A percentile compares a stretch with the other conserved stretches of the same genome.
phyloP scores from a whole-genome alignment of 2,888 invertebrate species.

The Oligia strigilis region DNA sequence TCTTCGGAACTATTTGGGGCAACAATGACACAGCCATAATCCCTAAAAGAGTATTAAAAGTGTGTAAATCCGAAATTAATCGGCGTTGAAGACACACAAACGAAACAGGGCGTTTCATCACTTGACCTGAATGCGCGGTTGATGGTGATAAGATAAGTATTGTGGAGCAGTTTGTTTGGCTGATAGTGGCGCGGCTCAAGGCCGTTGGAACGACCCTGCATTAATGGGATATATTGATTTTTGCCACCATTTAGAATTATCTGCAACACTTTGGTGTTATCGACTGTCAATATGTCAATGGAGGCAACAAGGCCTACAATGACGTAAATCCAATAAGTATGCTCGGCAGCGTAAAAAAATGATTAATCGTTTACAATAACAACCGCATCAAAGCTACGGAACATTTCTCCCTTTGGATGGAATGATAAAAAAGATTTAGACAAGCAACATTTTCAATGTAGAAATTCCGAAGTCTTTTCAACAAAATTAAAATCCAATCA shows the following conservation, averaged over 20 bases:
- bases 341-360: background rate
- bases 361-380: background rate
- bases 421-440: conserved; percentile 3
- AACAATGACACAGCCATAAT: conserved; percentile 52
- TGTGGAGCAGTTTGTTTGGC: conserved; percentile 71
- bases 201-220: conserved; percentile 66
- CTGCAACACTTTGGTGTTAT: conserved; percentile 4
- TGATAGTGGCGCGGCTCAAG: conserved; percentile 69
- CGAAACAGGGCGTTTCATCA: conserved; percentile 74
- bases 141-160: conserved; percentile 73
- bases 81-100: conserved; percentile 47
- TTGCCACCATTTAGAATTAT: conserved; percentile 44
- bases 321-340: conserved; percentile 29
- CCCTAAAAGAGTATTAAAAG: conserved; percentile 44
- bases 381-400: background rate
- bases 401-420: background rate
- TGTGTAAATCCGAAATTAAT: conserved; percentile 61
- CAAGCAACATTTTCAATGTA: conserved; percentile 4
- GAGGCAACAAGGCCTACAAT: conserved; percentile 26
- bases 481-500: conserved; percentile 8
- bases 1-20: conserved; percentile 56
- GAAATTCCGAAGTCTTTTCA: conserved; percentile 9
- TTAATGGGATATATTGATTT: conserved; percentile 63
- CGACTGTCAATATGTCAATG: conserved; percentile 34
- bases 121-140: conserved; percentile 74